Percentiles rank a stretch among this genome's conserved stretches.
Evolutionary conservation across 2,888 invertebrate genomes (phyloP).

Genomic region (Tachina grossa): DNA sequence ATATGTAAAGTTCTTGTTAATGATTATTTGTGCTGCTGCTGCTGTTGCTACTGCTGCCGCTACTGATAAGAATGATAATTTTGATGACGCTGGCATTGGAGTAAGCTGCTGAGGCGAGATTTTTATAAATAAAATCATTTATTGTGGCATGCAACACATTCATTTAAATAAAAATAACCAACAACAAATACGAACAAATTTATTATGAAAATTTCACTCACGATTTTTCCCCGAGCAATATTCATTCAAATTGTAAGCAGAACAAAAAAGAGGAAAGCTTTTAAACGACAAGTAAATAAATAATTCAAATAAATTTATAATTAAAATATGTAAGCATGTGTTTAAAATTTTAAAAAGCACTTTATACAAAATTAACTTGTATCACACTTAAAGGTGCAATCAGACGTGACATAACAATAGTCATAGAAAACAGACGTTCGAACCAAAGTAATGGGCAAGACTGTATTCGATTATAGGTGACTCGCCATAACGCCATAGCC

Average conservation of each 20-base stretch:
- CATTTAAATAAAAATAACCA: conserved; percentile 54
- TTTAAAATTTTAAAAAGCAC: conserved; percentile 25
- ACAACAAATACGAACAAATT: conserved; percentile 30
- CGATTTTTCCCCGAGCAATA: background rate
- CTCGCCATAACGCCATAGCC: no score
- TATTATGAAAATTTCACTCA: conserved; percentile 41
- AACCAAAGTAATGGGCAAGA: no score
- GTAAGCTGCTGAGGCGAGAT: background rate
- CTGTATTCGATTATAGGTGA: no score
- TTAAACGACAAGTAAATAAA: conserved; percentile 39
- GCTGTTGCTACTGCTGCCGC: background rate
- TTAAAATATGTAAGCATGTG: conserved; percentile 24
- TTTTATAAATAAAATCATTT: conserved; percentile 39
- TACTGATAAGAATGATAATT: background rate
- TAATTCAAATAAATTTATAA: conserved; percentile 36
- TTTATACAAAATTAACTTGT: background rate
- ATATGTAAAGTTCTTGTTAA: background rate
- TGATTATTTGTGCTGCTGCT: conserved; percentile 12
- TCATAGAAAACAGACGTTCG: no score
- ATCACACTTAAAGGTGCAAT: background rate
- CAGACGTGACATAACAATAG: no score
- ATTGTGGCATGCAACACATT: conserved; percentile 63
- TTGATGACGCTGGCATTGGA: background rate
- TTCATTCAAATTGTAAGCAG: conserved; percentile 5
- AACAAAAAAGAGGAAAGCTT: conserved; percentile 1